A percentile compares a stretch with the other conserved stretches of the same genome.
Evolutionary conservation across 2,888 invertebrate genomes (phyloP).

Genomic region (Eledona agricola): DNA sequence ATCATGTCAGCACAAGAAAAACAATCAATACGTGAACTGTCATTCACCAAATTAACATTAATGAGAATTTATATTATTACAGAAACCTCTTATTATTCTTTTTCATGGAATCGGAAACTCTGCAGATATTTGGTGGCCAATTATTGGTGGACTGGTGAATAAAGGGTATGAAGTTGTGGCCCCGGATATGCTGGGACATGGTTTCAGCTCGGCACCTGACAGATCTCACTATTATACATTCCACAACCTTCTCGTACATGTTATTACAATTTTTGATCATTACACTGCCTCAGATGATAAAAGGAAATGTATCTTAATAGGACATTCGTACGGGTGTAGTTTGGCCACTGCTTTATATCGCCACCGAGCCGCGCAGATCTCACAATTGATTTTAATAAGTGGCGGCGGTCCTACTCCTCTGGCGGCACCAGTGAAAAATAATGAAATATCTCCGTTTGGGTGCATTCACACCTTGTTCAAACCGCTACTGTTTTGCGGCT

Average conservation of each 20-base stretch:
- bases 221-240: slow-evolving; percentile 68
- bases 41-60: slow-evolving; percentile 19
- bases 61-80: slow-evolving; percentile 1
- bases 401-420: slow-evolving; percentile 75
- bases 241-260: slow-evolving; percentile 67
- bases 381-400: slow-evolving; percentile 71
- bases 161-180: slow-evolving; percentile 72
- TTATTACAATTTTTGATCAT: slow-evolving; percentile 69
- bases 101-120: slow-evolving; percentile 75
- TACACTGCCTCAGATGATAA: slow-evolving; percentile 65
- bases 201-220: slow-evolving; percentile 70
- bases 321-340: slow-evolving; percentile 77
- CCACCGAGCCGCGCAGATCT: slow-evolving; percentile 66
- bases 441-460: slow-evolving; percentile 63
- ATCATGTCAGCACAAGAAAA: slow-evolving; percentile 42
- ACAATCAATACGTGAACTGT: slow-evolving; percentile 37
- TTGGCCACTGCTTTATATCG: slow-evolving; percentile 70
- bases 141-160: slow-evolving; percentile 67
- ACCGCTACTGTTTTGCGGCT: slow-evolving; percentile 69
- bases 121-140: slow-evolving; percentile 70
- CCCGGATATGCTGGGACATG: slow-evolving; percentile 75
- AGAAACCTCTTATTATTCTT: slow-evolving; percentile 68
- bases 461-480: slow-evolving; percentile 65
- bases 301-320: slow-evolving; percentile 68
- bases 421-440: slow-evolving; percentile 66